Conservation (phyloP, 2,888 invertebrate genomes). For the Ernsta delagoae region DNA sequence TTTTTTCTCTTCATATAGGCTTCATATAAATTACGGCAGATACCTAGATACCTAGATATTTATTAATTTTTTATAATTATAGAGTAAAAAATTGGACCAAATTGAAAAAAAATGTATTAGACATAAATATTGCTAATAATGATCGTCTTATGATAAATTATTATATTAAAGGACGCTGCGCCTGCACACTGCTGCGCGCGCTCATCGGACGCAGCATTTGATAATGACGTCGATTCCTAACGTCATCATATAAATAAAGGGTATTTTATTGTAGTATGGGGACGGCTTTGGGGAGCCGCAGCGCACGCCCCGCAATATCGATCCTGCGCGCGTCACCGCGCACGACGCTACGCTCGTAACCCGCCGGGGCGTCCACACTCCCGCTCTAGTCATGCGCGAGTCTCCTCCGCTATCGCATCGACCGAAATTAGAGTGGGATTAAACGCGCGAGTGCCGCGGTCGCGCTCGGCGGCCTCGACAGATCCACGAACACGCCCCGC, state of each 20-base stretch:
- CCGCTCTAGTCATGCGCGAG: slow-evolving; percentile 71
- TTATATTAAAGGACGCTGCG: slow-evolving; percentile 38
- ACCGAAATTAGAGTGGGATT: slow-evolving; percentile 60
- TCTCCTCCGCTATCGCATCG: slow-evolving; percentile 64
- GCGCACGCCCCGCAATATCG: slow-evolving; percentile 61
- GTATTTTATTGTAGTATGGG: slow-evolving; percentile 53
- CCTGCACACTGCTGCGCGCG: slow-evolving; percentile 45
- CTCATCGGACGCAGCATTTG: slow-evolving; percentile 42
- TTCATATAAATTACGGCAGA: too few relatives aligned
- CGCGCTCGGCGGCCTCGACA: slow-evolving; percentile 63
- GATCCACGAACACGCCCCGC: slow-evolving; percentile 56
- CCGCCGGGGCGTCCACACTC: slow-evolving; percentile 57
- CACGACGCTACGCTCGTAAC: slow-evolving; percentile 47
- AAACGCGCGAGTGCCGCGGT: slow-evolving; percentile 79
- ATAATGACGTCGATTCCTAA: slow-evolving; percentile 64
- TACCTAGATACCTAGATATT: too few relatives aligned
- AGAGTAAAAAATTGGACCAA: too few relatives aligned
- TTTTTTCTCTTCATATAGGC: too few relatives aligned
- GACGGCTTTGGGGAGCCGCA: too few relatives aligned
- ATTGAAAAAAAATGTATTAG: too few relatives aligned
- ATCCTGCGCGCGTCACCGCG: slow-evolving; percentile 57
- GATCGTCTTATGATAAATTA: too few relatives aligned
- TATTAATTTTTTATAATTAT: too few relatives aligned
- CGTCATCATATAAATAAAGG: slow-evolving; percentile 69
- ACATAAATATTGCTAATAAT: too few relatives aligned